Base-by-base conservation (phyloP, 1,140 invertebrate genomes). In the Oryctes rhinoceros region DNA sequence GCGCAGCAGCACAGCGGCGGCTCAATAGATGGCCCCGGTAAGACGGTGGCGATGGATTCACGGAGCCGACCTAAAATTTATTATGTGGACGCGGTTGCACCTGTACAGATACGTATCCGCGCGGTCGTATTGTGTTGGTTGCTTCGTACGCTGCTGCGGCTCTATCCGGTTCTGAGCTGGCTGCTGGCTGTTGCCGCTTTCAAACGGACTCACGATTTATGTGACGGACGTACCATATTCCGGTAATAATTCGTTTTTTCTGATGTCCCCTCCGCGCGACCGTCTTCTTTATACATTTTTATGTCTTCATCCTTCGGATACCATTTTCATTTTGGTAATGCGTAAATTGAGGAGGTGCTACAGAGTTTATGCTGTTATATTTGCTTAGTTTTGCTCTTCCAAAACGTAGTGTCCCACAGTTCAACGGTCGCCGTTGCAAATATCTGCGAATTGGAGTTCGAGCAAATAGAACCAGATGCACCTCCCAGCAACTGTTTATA, bases 151-250 rank as follows among this genome's bases (percentile, higher is more conserved):
- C 5, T 18, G 53, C 53, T 18, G 53, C 53, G 53, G 13, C 15
- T 18, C 39, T 44, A 44, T 59, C 15, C 53, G 53, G 15, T 24
- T 30, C 5, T 13, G 65, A 35, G 9, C 35, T 24, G 65, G 18
- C 24, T 20, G n/a, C 62, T 9, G 62, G 62, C 18, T 20, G 53
- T 15, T 62, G 53, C n/a, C 15, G 53, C 20, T 35, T 30, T 71
- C 11, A 71, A 71, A 37, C 65, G 65, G 24, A 71, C 18, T 24
- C 65, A 71, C 24, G 65, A 71, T 71, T 71, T 71, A 71, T 71
- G 65, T 71, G 65, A 71, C 65, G 65, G 65, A 71, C 65, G 65
- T 37, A 37, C 65, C 20, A 71, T 71, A 71, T 71, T 71, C 65
- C 65, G 65, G 65, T 71, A 71, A 71, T 71, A 71, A 71, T 71